Base-by-base conservation (phyloP, 35 echinoderm and acorn worm species). In the Holothuria glaberrima region DNA sequence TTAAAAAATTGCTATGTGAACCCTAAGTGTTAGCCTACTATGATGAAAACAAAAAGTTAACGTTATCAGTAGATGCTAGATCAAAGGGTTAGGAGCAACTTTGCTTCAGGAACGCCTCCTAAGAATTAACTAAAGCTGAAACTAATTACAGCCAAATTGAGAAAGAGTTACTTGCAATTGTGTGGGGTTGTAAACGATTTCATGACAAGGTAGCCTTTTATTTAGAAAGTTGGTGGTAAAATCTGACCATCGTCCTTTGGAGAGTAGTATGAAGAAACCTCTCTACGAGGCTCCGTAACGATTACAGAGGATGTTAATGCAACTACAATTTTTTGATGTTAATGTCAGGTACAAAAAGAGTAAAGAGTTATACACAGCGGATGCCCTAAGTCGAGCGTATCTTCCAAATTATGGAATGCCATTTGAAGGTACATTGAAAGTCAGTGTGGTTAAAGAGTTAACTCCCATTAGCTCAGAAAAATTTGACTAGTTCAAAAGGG, bases 221-320 rank as follows among this genome's bases (percentile, higher is more conserved):
- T 46, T 46, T 46, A 4, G 52, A 20, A 83, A 71, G 59, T 24
- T 89, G 14, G 5, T 50, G 17, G 75, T 93, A 35, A 86, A 93
- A 71, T 27, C 82, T 22, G 86, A 93, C 34, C 92, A 93, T 22
- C 90, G 88, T 58, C 86, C 92, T 31, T 46, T 84, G 30, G 87
- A 75, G 48, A 30, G 34, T 85, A 89, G 82, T 28, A 34, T 59
- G 27, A 68, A 85, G 59, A 57, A 93, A 83, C 25, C 59, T 33
- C 44, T 93, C 12, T 31, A 20, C 21, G 45, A 81, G 17, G 77
- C 86, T 52, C 86, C 61, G 17, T 38, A 62, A 12, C 0, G 87
- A 72, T 33, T 93, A 22, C 92, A 84, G 34, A 82, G 45, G 22
- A 93, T 94, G 92, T 16, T 90, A 22, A 48, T 90, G 38, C 30